Evolutionary conservation across 2,797 vertebrate species (phyloP).

Genomic region (Lacerta agilis): DNA sequence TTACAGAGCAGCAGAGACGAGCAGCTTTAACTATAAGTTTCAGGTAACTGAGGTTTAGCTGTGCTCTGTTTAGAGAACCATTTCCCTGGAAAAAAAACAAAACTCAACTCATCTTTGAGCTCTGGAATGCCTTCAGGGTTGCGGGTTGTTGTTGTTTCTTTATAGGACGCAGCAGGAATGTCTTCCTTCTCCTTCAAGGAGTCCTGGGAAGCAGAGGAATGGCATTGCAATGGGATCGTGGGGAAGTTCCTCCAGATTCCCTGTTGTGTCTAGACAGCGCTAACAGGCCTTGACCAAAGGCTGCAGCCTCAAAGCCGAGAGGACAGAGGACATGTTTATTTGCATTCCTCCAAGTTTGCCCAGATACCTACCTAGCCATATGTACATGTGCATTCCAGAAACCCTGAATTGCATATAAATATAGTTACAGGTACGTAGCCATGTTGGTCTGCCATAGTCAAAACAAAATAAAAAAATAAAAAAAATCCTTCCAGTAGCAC

Average conservation of each 20-base stretch:
- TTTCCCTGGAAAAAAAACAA: background rate
- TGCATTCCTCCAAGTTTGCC: background rate
- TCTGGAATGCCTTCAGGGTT: background rate
- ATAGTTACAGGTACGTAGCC: no score
- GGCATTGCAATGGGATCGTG: background rate
- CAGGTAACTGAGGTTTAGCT: background rate
- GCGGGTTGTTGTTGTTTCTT: background rate
- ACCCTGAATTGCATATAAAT: background rate
- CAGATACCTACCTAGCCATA: background rate
- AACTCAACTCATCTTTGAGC: background rate
- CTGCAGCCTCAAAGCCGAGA: slow-evolving; percentile 15
- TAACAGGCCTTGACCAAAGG: slow-evolving; percentile 8
- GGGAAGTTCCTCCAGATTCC: background rate
- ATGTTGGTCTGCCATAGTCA: no score
- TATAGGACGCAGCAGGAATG: background rate
- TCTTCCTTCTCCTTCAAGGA: background rate
- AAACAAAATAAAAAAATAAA: no score
- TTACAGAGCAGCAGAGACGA: background rate
- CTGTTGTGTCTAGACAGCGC: background rate
- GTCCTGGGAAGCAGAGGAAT: background rate
- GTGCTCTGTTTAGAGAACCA: background rate
- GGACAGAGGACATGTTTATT: background rate
- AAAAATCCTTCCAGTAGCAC: no score
- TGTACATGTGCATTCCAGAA: slow-evolving; percentile 3
- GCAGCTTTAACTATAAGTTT: background rate